phyloP scores from a whole-genome alignment of 2,797 vertebrate genomes.

The Macropodus opercularis region DNA sequence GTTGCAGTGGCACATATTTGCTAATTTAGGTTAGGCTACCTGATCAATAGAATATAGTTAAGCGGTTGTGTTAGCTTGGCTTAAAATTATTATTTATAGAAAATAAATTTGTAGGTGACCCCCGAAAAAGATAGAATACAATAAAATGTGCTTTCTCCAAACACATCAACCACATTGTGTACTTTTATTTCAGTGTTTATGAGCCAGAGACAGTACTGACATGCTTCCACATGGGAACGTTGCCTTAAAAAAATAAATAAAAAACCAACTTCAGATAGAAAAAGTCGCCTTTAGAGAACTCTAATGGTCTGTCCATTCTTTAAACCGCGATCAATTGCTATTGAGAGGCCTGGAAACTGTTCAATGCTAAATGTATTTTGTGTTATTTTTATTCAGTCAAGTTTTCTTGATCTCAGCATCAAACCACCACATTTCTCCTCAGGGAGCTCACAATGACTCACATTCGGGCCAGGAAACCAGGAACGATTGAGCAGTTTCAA shows the following conservation, averaged over 20 bases:
- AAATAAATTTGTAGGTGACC: too few relatives aligned
- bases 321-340: conserved; percentile 60
- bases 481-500: conserved; percentile 66
- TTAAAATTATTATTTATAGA: too few relatives aligned
- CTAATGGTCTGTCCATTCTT: conserved; percentile 53
- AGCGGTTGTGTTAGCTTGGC: too few relatives aligned
- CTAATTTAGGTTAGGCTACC: too few relatives aligned
- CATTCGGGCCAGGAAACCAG: conserved; percentile 61
- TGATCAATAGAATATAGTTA: too few relatives aligned
- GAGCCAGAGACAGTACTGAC: conserved; percentile 15
- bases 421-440: conserved; percentile 62
- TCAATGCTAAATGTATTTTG: conserved; percentile 59
- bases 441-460: conserved; percentile 58
- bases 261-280: conserved; percentile 21
- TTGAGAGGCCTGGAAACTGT: conserved; percentile 56
- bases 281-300: conserved; percentile 46
- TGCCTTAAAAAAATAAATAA: conserved; percentile 27
- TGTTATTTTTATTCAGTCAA: conserved; percentile 65
- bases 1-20: too few relatives aligned
- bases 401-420: conserved; percentile 67
- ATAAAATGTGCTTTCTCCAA: conserved; percentile 8
- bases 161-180: not conserved
- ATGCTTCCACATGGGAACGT: conserved; percentile 16
- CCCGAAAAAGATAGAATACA: not conserved
- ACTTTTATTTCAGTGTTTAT: conserved; percentile 9